A percentile compares a stretch with the other conserved stretches of the same genome.
Evolutionary conservation across 2,888 invertebrate genomes (phyloP).

Genomic region (Onchidella celtica): DNA sequence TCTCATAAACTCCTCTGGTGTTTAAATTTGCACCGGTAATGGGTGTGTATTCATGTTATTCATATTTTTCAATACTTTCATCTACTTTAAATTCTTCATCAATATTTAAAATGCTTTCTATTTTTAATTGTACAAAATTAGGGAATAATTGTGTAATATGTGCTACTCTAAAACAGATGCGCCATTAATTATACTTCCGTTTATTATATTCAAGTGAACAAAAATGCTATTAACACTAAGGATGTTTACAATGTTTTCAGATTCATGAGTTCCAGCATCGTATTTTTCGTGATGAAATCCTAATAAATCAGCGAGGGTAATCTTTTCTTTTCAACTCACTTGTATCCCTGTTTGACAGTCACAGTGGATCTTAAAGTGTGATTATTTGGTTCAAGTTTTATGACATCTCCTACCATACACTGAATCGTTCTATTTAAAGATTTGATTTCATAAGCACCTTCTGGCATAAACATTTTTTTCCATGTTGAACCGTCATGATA

Average conservation of each 20-base stretch:
- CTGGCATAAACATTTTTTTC: neutral
- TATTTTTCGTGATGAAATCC: constrained; percentile 1
- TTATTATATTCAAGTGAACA: constrained; percentile 48
- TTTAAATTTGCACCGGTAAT: no score
- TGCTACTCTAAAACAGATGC: no score
- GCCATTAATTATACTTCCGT: no score
- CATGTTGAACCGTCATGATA: neutral
- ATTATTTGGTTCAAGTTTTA: neutral
- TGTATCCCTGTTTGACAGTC: neutral
- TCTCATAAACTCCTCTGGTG: no score
- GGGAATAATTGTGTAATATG: no score
- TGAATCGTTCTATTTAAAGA: neutral
- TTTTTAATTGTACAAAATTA: no score
- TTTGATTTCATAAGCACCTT: constrained; percentile 23
- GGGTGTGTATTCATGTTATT: no score
- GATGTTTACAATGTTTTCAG: constrained; percentile 46
- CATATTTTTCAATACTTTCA: no score
- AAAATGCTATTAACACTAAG: constrained; percentile 41
- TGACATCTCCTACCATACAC: neutral
- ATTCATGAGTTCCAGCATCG: constrained; percentile 6
- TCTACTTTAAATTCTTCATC: no score
- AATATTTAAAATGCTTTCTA: no score
- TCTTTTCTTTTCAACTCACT: neutral
- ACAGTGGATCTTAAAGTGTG: neutral
- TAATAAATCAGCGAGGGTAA: constrained; percentile 1